Evolutionary conservation across 2,113 vertebrate genomes (phyloP).

Genomic region (Oreochromis tanganicae): DNA sequence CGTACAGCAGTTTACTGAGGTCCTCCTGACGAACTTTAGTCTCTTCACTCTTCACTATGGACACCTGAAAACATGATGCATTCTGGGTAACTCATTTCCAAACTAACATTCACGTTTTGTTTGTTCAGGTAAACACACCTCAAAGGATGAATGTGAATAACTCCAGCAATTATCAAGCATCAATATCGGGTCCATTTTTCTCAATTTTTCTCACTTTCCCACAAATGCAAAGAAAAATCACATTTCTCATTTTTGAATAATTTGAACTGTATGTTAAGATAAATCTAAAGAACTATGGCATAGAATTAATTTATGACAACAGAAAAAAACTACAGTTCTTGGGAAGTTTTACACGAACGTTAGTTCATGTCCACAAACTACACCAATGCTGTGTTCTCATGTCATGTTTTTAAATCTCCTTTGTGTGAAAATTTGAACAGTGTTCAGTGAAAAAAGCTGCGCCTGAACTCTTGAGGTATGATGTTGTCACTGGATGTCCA

Average conservation of each 20-base stretch:
- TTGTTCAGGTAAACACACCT: neutral
- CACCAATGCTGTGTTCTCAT: neutral
- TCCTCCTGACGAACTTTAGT: constrained; percentile 66
- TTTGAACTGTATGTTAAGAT: neutral
- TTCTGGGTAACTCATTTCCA: neutral
- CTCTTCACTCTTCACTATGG: constrained; percentile 68
- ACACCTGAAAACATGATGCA: constrained; percentile 47
- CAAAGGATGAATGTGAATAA: neutral
- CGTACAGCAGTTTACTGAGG: constrained; percentile 65
- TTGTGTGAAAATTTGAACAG: neutral
- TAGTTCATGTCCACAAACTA: neutral
- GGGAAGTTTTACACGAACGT: neutral
- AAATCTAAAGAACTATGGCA: neutral
- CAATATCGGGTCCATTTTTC: neutral
- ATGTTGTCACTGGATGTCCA: neutral
- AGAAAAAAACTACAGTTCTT: neutral
- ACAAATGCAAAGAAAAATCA: neutral
- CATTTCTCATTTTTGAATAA: neutral
- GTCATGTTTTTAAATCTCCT: neutral
- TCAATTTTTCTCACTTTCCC: neutral
- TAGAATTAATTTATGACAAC: neutral
- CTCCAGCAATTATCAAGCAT: neutral
- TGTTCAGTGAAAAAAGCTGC: neutral
- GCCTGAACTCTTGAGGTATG: neutral
- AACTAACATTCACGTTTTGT: neutral